These are phyloP conservation scores for Saccostrea echinata DNA, from an alignment of 1,140 invertebrate genomes.

Conservation along the genomic window DNA sequence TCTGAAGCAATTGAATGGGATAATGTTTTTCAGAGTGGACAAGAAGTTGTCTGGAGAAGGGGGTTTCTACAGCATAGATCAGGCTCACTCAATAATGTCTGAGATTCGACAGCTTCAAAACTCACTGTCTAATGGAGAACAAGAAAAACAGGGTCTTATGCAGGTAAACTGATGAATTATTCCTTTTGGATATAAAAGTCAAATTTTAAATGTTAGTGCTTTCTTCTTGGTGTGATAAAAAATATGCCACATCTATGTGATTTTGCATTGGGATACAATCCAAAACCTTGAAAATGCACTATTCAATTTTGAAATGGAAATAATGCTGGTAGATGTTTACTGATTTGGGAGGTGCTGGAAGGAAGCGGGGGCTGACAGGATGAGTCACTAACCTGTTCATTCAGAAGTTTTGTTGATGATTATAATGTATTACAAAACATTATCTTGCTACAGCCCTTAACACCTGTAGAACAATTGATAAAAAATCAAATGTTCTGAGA, in stretches of 20 bases:
- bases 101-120: conserved; percentile 96
- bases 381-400: conserved; percentile 15
- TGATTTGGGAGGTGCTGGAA: neutral
- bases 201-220: too few relatives aligned
- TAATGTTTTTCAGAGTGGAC: conserved; percentile 86
- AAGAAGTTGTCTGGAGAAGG: conserved; percentile 92
- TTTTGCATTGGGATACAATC: neutral
- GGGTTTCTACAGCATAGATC: conserved; percentile 93
- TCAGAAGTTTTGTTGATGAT: conserved; percentile 19
- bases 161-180: conserved; percentile 80
- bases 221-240: too few relatives aligned
- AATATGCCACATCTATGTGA: neutral
- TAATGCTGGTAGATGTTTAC: neutral
- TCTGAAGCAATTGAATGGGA: too few relatives aligned
- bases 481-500: neutral
- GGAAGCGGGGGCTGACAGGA: conserved; percentile 13
- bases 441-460: conserved; percentile 10
- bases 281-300: neutral
- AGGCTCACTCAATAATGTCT: conserved; percentile 95
- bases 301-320: neutral
- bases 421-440: conserved; percentile 19
- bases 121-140: conserved; percentile 92
- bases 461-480: conserved; percentile 28
- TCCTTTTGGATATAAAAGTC: neutral
- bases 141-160: conserved; percentile 96